Percentiles rank a stretch among this genome's conserved stretches.
These are phyloP conservation scores for Macroglossus sobrinus DNA, from an alignment of 2,113 vertebrate species.

Conservation along the genomic window DNA sequence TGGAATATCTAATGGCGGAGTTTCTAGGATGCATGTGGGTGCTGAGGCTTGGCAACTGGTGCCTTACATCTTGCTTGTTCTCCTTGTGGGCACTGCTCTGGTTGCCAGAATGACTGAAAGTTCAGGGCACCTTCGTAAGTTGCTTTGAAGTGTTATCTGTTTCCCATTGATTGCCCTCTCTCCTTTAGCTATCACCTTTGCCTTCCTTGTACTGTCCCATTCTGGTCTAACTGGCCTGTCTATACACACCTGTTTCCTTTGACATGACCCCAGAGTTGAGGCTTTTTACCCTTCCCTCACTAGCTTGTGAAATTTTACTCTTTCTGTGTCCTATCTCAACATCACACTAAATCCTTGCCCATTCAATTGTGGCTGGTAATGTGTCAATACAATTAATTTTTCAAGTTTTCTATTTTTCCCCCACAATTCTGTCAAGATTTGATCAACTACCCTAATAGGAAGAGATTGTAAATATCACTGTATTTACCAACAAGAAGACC, in stretches of 20 bases:
- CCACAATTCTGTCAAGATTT: neutral
- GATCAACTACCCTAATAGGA: neutral
- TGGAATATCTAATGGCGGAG: neutral
- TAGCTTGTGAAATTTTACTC: neutral
- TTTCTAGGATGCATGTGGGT: neutral
- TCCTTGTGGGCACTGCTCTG: neutral
- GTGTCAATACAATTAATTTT: neutral
- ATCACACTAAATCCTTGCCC: neutral
- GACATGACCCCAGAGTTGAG: neutral
- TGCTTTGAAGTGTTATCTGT: neutral
- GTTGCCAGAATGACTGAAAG: neutral
- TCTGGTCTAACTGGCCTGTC: neutral
- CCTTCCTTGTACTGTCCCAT: neutral
- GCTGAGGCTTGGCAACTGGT: neutral
- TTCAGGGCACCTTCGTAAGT: neutral
- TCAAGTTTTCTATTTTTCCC: neutral
- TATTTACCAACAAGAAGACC: neutral
- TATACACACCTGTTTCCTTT: neutral
- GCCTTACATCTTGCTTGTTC: neutral
- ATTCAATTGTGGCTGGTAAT: neutral
- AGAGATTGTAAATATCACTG: neutral
- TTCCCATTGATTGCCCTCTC: neutral
- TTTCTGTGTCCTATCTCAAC: neutral
- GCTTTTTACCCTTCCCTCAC: neutral
- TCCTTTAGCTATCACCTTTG: neutral